Base-by-base conservation (phyloP, 2,888 invertebrate genomes). In the Anarsia innoxiella region DNA sequence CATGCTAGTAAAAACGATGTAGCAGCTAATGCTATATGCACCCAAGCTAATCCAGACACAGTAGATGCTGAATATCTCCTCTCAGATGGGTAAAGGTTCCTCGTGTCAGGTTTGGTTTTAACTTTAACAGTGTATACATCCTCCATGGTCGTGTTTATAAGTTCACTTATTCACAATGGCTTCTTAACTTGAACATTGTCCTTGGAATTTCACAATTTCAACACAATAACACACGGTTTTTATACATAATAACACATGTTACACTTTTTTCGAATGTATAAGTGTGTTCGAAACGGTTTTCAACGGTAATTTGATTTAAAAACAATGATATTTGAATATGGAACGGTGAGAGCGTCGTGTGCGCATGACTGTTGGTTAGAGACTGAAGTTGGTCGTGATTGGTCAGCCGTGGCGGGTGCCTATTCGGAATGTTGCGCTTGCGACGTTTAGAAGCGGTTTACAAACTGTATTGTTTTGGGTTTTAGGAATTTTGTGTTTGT, bases 121-220 rank as follows among this genome's bases (percentile, higher is more conserved):
- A 90, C 88, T 77, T 88, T 89, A 42, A 90, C 88, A 48, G 90
- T 89, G 58, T 89, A 90, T 11, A 90, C 88, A 69, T 88, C 88
- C 77, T 90, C 89, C 89, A 90, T 90, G 23, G 8, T 36, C 25
- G n/a, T 25, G 19, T 34, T 26, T 31, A 28, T 38, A 12, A 32
- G 10, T 9, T 13, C 8, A 26, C 10, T 13, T 13, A 12, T 27
- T 12, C 12, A 35, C 28, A 28, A 11, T 19, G 12, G 16, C 12
- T 12, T 10, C 8, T 9, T 4, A 27, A 23, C 8, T 19, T 10
- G 11, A 11, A 9, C 41, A 35, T 35, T 41, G 41, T 40, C 41
- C 41, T 41, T 41, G 37, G 12, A 10, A 9, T 28, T 13, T 16
- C 35, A 28, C 35, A n/a, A n/a, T 12, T n/a, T 28, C 2, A 25